Evolutionary conservation across 2,888 invertebrate genomes (phyloP), one percentile per base, ranked within the genome.

Genomic region (Cephonodes hylas): DNA sequence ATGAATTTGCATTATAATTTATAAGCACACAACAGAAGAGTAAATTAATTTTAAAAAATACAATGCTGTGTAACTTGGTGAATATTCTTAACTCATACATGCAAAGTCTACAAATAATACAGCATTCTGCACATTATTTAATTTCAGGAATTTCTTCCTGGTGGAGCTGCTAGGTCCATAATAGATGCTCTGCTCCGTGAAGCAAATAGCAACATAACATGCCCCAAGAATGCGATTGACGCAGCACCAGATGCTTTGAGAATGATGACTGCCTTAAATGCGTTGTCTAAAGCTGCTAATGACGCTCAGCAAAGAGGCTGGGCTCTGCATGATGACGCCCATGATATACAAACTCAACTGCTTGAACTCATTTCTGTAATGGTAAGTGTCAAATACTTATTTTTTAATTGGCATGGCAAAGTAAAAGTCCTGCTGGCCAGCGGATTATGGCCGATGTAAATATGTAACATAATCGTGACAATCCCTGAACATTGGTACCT

Each of bases 301-400:
- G 99, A 99, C 83, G 97, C 98, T 0, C 98, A 99, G 80, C 99
- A 99, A 80, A 93, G 99, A 63, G 98, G 97, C 72, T 99, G 99
- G 99, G 97, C 97, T 84, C 91, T 99, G 31, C 97, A 98, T 81
- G 98, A 99, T 81, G 99, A 99, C 83, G 98, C 98, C 70, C 94
- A 95, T 64, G 96, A 96, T 71, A 98, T 99, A 78, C 95, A 95
- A 64, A 96, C 97, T 65, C 96, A 97, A 83, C 93, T 99, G 62
- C 94, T 95, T 62, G 96, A 97, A 83, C 93, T 97, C 23, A 96
- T 96, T 58, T 96, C 96, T 66, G 97, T 97, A 77, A 93, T 97
- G 94, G 97, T 96, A 88, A 82, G 87, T 59, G 31, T n/a, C 20
- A n/a, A n/a, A n/a, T n/a, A n/a, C n/a, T n/a, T n/a, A n/a, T n/a